Base-by-base conservation (phyloP, 1,140 invertebrate genomes). In the Plodia interpunctella region DNA sequence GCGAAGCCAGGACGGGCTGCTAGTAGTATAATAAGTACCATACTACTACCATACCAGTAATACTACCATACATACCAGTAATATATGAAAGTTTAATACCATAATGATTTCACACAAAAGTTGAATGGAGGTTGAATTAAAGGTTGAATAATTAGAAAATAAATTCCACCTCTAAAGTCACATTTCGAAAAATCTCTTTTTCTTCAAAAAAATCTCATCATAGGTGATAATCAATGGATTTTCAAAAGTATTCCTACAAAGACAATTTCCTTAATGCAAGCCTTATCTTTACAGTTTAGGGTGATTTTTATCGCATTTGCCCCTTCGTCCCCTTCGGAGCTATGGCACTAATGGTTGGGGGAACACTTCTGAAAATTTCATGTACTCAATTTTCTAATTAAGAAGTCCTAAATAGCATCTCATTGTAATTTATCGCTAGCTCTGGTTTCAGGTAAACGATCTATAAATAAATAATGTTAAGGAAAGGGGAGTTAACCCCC, bases 381-480 rank as follows among this genome's bases (percentile, higher is more conserved):
- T 44, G 38, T 17, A 44, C 38, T 44, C 38, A 44, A 44, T 44
- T 44, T n/a, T n/a, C n/a, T n/a, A n/a, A n/a, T n/a, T n/a, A n/a
- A 44, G 38, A 44, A 44, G 38, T 17, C 15, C 13, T 44, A 32
- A 32, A 32, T 15, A 3, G 38, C 4, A 15, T 15, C n/a, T 15
- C 4, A 15, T n/a, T 44, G 15, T 15, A 44, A 44, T 44, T 44
- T 44, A 44, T 15, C 3, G 38, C 13, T 15, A 17, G 13, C n/a
- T 44, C 15, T 15, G 38, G n/a, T 44, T 44, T 1, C 30, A 32
- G 30, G 38, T 44, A 44, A 44, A 44, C 15, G 38, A 44, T 44
- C 2, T 44, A 4, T 44, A 15, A 44, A 44, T 44, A 44, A 44
- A 15, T 44, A 44, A 44, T 44, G 38, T 15, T 44, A 15, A 5